Base-by-base conservation (phyloP, 2,113 vertebrate genomes). In the Neopipo cinnamomea region DNA sequence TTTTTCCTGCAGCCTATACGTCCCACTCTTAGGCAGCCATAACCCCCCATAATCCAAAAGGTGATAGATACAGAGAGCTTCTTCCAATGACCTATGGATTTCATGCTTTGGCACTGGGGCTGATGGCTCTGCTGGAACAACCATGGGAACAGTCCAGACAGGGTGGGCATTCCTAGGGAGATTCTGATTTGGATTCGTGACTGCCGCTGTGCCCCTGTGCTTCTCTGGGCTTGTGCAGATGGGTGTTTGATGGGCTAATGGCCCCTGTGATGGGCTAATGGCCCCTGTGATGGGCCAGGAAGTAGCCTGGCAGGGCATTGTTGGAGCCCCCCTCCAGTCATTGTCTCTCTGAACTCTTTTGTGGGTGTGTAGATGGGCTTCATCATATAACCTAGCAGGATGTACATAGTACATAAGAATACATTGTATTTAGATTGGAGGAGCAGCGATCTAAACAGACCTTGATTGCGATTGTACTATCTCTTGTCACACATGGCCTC, bases 131-230 rank as follows among this genome's bases (percentile, higher is more conserved):
- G 21, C n/a, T 75, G 19, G 16, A 9, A 35, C 31, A 24, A 4
- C 11, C 2, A 19, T 46, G 15, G 8, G 9, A 59, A 23, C 19
- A 41, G 5, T 17, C 41, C 7, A 2, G 58, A 53, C 4, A 58
- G 2, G 5, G 9, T 71, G 6, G 3, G 15, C 6, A 1, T 6
- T 88, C 24, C 24, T 62, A 19, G 7, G 4, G 7, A 58, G 11
- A n/a, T 22, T 49, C 30, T 49, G 21, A n/a, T 79, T 59, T 20
- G 8, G 2, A 12, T 44, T 89, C 16, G 49, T 28, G 11, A 8
- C 7, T 55, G 11, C 8, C 20, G 9, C 5, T 75, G 13, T 58
- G 14, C 1, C 20, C 25, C 37, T 81, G 2, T 71, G 46, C 14
- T 56, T 35, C 33, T 59, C 68, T 80, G 25, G 24, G 6, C 28